Evolutionary conservation across 1,140 invertebrate species (phyloP).

Genomic region (Delia radicum): DNA sequence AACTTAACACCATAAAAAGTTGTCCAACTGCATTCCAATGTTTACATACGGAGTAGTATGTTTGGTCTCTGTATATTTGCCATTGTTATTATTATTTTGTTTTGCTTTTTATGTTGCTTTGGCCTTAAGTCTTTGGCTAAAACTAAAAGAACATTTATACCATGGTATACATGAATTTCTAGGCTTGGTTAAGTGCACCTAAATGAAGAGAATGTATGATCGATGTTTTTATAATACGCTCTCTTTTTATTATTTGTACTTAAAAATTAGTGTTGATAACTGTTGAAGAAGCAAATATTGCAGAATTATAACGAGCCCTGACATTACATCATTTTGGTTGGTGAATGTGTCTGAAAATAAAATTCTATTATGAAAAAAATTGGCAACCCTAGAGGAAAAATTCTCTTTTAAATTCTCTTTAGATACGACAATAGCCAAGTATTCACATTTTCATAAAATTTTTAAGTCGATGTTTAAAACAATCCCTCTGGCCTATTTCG

Average conservation of each 20-base stretch:
- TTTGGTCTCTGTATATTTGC: background rate
- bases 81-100: background rate
- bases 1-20: slow-evolving; percentile 28
- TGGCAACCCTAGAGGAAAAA: too few species aligned
- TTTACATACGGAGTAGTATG: slow-evolving; percentile 19
- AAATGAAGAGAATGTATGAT: background rate
- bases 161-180: background rate
- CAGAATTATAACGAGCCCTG: too few species aligned
- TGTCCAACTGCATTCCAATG: slow-evolving; percentile 31
- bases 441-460: too few species aligned
- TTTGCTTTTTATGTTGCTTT: background rate
- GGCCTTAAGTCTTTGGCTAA: background rate
- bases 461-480: too few species aligned
- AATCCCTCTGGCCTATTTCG: too few species aligned
- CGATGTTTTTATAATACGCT: background rate
- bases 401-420: too few species aligned
- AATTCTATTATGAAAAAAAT: too few species aligned
- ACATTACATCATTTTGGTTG: too few species aligned
- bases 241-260: background rate
- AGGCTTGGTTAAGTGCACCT: background rate
- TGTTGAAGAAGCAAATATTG: too few species aligned
- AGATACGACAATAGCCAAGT: too few species aligned
- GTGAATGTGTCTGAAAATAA: too few species aligned
- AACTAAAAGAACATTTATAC: background rate
- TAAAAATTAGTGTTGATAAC: too few species aligned